Evolutionary conservation across 2,888 invertebrate species (phyloP).

Genomic region (Eucriotettix oculatus): DNA sequence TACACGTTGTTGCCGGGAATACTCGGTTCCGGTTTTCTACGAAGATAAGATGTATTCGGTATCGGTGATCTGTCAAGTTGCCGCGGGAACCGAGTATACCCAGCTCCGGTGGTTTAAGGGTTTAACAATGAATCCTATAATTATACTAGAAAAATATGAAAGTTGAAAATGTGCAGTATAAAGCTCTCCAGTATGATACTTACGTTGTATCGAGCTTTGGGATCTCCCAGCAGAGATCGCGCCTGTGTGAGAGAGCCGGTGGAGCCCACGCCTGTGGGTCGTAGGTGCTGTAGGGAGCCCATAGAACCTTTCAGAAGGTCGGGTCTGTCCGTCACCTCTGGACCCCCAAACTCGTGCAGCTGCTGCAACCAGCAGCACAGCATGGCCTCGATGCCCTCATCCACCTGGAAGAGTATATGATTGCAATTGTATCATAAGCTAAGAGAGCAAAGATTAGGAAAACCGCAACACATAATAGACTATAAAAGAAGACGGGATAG

Average conservation of each 20-base stretch:
- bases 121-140: no score
- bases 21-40: no score
- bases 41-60: no score
- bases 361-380: conserved; percentile 72
- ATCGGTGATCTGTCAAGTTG: no score
- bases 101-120: no score
- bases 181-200: conserved; percentile 20
- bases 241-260: conserved; percentile 20
- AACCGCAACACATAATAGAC: not conserved
- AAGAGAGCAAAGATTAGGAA: not conserved
- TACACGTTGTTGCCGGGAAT: no score
- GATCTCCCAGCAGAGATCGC: conserved; percentile 43
- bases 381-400: conserved; percentile 74
- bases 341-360: conserved; percentile 66
- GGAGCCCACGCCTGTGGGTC: conserved; percentile 13
- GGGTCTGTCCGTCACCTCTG: conserved; percentile 55
- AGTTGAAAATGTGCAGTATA: no score
- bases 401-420: conserved; percentile 33
- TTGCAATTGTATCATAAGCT: not conserved
- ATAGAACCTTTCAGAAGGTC: conserved; percentile 65
- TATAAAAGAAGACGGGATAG: not conserved
- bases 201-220: conserved; percentile 70
- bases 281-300: conserved; percentile 31
- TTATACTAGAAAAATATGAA: no score
- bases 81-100: no score